Percentiles rank a stretch among this genome's conserved stretches.
These are phyloP conservation scores for Montipora capricornis DNA, from an alignment of 64 coral and sea anemone species.

Conservation along the genomic window DNA sequence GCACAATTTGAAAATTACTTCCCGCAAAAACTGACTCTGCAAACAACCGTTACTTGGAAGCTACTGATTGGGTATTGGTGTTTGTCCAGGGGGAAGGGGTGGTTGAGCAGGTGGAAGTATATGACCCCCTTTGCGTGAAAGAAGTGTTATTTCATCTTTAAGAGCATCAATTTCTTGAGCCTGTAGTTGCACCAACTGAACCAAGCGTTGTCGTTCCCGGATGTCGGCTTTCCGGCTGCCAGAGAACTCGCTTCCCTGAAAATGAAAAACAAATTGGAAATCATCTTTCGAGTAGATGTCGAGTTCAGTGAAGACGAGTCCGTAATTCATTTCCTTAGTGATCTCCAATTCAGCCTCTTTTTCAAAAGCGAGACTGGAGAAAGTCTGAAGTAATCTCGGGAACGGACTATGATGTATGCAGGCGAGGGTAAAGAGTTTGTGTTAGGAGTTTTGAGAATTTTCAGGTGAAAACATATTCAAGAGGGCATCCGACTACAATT, in stretches of 20 bases:
- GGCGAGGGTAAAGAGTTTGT: no score
- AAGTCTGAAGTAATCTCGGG: no score
- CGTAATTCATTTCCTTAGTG: no score
- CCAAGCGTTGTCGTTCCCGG: slow-evolving; percentile 92
- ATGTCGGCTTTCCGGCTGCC: slow-evolving; percentile 93
- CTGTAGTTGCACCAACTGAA: slow-evolving; percentile 95
- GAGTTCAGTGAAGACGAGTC: not conserved
- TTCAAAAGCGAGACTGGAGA: no score
- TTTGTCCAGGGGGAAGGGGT: slow-evolving; percentile 95
- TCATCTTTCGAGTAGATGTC: not conserved
- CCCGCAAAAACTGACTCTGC: not conserved
- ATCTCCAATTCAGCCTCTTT: no score
- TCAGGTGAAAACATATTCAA: no score
- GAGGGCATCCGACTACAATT: no score
- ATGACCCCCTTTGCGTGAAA: slow-evolving; percentile 95
- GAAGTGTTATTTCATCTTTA: slow-evolving; percentile 96
- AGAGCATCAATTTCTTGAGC: slow-evolving; percentile 98
- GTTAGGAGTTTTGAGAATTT: no score
- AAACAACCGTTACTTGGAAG: not conserved
- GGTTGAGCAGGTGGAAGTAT: slow-evolving; percentile 96
- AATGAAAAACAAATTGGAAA: not conserved
- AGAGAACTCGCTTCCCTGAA: slow-evolving; percentile 93
- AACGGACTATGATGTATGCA: no score
- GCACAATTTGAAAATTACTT: not conserved
- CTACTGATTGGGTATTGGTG: slow-evolving; percentile 94